Base-by-base conservation (phyloP, 2,888 invertebrate species). In the Acronicta aceris region DNA sequence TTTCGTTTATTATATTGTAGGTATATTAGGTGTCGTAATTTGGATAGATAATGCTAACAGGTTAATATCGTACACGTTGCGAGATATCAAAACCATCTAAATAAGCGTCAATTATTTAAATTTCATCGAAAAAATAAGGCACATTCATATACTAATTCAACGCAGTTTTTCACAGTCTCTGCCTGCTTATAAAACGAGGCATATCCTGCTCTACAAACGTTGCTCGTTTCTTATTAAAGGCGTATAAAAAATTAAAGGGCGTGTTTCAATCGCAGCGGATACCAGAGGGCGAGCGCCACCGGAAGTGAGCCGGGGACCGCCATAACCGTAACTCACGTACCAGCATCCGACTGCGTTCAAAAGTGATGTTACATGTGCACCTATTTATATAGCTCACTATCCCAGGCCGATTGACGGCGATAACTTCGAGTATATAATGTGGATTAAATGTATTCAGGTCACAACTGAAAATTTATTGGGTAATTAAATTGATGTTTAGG, bases 321-420 rank as follows among this genome's bases (percentile, higher is more conserved):
- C 71, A 88, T 89, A 88, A 89, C 82, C 89, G 84, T 91, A 89
- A 89, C 87, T 89, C 89, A 89, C 82, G 79, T 72, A 80, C 72
- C 78, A 74, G 79, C 79, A 79, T 80, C 84, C 64, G 59, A 69
- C 60, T 63, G 78, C 85, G 87, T 81, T 84, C 82, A 78, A 85
- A 85, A 81, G 82, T 84, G 84, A 86, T 85, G 86, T 78, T 82
- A 77, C 83, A 84, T 83, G 81, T 82, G 79, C 82, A 83, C 56
- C 85, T 88, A 89, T 88, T 88, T 88, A 88, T 87, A 81, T 81
- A 77, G 59, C 74, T 58, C 67, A 46, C 47, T 80, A 75, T 70
- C 75, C 65, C 59, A 30, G 47, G 45, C 66, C 76, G 87, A 89
- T 90, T 87, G 87, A 89, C 87, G 78, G 80, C 84, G 80, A 86